Evolutionary conservation across 2,113 vertebrate genomes (phyloP), one percentile per base, ranked within the genome.

Genomic region (Atractosteus spatula): DNA sequence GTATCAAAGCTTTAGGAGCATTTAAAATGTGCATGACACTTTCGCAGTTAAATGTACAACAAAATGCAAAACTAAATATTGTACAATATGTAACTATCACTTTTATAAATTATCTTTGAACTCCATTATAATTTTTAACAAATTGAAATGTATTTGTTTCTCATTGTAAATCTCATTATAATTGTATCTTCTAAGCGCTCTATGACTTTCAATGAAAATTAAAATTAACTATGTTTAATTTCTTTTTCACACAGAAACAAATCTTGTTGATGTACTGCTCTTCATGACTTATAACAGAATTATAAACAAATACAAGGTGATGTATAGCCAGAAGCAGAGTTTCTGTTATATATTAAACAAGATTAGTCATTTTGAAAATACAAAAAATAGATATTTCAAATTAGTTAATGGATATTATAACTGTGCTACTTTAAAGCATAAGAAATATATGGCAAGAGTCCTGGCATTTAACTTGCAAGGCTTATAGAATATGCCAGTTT

Each of bases 171-270:
- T 29, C 43, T 66, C 42, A 44, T 16, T 56, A 56, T 56, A 29
- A 17, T 17, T 66, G 2, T 51, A 7, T 51, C 10, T 29, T 44
- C 69, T 3, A 2, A 42, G n/a, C n/a, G 61, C 7, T 29, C 16
- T 54, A 14, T 44, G 12, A 68, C 13, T 29, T 29, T 8, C 11
- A 47, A 69, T 11, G 3, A 54, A 13, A 11, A 57, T 17, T 43
- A 69, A 57, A 54, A 14, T 42, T 43, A 3, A 69, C 43, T 69
- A 11, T 59, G 8, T 71, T 62, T 44, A 43, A 51, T 44, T 66
- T 66, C 14, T 55, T 68, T n/a, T 55, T 55, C n/a, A 63, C 62
- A 17, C 62, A 16, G 7, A 51, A 17, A 29, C 62, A 29, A 8
- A 63, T 63, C 62, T 29, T 63, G 7, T 29, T 63, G 62, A 63